These are phyloP conservation scores for Columba guinea DNA, from an alignment of 2,797 vertebrate species.

Conservation along the genomic window DNA sequence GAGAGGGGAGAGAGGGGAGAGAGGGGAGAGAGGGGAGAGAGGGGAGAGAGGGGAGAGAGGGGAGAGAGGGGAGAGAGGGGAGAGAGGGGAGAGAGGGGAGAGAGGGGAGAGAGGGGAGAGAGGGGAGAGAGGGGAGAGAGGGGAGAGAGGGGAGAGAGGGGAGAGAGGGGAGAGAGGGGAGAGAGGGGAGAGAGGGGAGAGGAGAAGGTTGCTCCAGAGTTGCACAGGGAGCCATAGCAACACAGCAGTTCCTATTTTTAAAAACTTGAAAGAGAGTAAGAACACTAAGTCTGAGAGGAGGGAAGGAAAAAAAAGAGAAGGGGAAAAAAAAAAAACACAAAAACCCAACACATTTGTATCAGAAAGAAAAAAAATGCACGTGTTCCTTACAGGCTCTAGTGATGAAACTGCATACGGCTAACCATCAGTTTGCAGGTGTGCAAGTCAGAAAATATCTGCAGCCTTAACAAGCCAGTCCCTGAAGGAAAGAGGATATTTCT, in stretches of 20 bases:
- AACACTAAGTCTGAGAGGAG: slow-evolving; percentile 16
- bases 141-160: too few relatives aligned
- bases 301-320: too few relatives aligned
- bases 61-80: too few relatives aligned
- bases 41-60: too few relatives aligned
- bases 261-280: slow-evolving; percentile 70
- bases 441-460: slow-evolving; percentile 4
- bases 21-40: too few relatives aligned
- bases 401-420: neutral
- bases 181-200: neutral
- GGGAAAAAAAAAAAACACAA: neutral
- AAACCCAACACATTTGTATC: neutral
- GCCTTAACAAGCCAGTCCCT: neutral
- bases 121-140: too few relatives aligned
- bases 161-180: too few relatives aligned
- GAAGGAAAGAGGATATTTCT: neutral
- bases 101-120: too few relatives aligned
- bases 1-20: neutral
- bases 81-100: too few relatives aligned
- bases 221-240: slow-evolving; percentile 71
- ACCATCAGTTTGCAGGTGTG: neutral
- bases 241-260: slow-evolving; percentile 75
- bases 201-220: slow-evolving; percentile 41
- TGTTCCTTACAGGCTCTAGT: slow-evolving; percentile 21
- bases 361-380: neutral